Evolutionary conservation across 2,888 invertebrate species (phyloP), one percentile per base, ranked within the genome.

Genomic region (Nysson spinosus): DNA sequence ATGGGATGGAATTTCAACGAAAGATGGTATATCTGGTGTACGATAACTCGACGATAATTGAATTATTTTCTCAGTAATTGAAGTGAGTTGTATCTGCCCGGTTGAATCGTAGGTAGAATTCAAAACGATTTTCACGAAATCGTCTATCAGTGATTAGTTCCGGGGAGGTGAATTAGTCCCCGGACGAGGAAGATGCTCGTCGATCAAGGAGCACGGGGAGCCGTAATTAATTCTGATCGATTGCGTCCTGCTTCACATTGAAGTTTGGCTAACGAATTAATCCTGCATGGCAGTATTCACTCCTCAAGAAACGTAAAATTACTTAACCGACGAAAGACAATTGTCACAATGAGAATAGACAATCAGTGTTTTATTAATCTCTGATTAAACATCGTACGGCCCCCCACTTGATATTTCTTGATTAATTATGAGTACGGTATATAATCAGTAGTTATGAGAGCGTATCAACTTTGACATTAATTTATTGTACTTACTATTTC

Each of bases 61-160:
- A 67, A 80, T 80, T 80, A 79, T 75, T 72, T 67, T 64, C 55
- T 66, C 67, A 34, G 64, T 58, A 61, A 71, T 69, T 49, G 54
- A 58, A 35, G 42, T 30, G 37, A 12, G 28, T 65, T 46, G 35
- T 16, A 46, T 46, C 28, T 22, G 19, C 14, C 12, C n/a, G 22
- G 50, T 47, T 32, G 35, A 20, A 40, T 52, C 43, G 28, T 7
- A 0, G 28, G 28, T 40, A 39, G 24, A 14, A 12, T 19, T n/a
- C 17, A 24, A 17, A 32, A 28, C 22, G 42, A 19, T 51, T 50
- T 22, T 12, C 16, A 35, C 28, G 37, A 37, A n/a, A 47, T 70
- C 46, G 66, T 50, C 49, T 35, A 52, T 56, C 58, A 46, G 51
- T 42, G 58, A 71, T 64, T 60, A 60, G 34, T 50, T 49, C 52